Evolutionary conservation across 2,113 vertebrate species (phyloP).

Genomic region (Osmerus mordax): DNA sequence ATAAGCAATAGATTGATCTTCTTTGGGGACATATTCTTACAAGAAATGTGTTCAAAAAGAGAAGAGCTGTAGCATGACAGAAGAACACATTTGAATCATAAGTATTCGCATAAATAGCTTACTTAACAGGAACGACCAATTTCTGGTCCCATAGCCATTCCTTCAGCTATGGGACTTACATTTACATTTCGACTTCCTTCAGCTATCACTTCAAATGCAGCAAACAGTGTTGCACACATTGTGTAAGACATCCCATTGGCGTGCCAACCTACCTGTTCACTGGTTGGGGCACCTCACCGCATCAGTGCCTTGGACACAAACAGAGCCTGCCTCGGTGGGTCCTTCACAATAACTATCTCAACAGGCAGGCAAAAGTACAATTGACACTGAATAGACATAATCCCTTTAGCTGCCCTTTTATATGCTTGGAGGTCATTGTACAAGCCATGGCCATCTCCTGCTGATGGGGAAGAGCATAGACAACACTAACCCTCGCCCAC

Average conservation of each 20-base stretch:
- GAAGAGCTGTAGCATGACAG: too few relatives aligned
- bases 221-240: not conserved
- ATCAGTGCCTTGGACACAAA: not conserved
- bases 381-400: conserved; percentile 26
- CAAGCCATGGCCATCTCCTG: conserved; percentile 29
- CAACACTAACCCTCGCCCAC: conserved; percentile 19
- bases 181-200: too few relatives aligned
- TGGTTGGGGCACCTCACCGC: not conserved
- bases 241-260: not conserved
- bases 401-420: conserved; percentile 24
- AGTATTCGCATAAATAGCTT: too few relatives aligned
- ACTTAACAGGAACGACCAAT: too few relatives aligned
- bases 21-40: too few relatives aligned
- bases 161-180: too few relatives aligned
- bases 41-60: too few relatives aligned
- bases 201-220: too few relatives aligned
- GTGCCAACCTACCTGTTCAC: conserved; percentile 10
- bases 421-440: conserved; percentile 39
- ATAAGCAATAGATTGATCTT: too few relatives aligned
- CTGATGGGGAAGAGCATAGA: conserved; percentile 26
- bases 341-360: conserved; percentile 5
- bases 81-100: too few relatives aligned
- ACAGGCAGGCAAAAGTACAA: conserved; percentile 22
- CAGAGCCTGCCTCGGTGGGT: not conserved
- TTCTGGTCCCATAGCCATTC: too few relatives aligned